Base-by-base conservation (phyloP, 2,113 vertebrate genomes). In the Eclectus roratus region DNA sequence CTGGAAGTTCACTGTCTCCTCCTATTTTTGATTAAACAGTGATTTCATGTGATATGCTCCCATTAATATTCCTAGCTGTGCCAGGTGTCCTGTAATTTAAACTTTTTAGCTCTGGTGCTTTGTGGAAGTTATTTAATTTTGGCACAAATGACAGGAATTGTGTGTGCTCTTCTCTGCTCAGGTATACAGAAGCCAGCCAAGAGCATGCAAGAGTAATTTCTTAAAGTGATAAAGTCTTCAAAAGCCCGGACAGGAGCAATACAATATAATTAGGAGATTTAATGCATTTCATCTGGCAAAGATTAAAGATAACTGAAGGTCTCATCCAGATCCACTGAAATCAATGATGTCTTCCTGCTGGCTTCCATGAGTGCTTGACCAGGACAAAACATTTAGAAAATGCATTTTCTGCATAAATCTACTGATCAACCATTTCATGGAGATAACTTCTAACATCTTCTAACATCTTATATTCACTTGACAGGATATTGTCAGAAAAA, bases 181-280 rank as follows among this genome's bases (percentile, higher is more conserved):
- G 4, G 6, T 65, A 66, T 19, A 68, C 9, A 74, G 39, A 84
- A 78, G 43, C 31, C 55, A 89, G 43, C 24, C 55, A 86, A 87
- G 29, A 91, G 43, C 69, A 86, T 17, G 16, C 15, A 78, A 80
- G 37, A 85, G 21, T 72, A 83, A 82, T 52, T 93, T 88, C 53
- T 80, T 77, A 17, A 88, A 94, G 85, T 66, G 68, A 86, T 83
- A 43, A 90, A 88, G 89, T 87, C 73, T 89, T 91, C 80, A 85
- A 92, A 94, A 91, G 61, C 24, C 50, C 66, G 44, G 28, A 41
- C 55, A 91, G 52, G 43, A 92, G 65, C 60, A 91, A 65, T 18
- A 52, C 60, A 66, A 83, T 74, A 92, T 89, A 86, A 96, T 84
- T 79, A 88, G 52, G 69, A 74, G 50, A 84, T 52, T 78, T 85